Evolutionary conservation across 2,888 invertebrate genomes (phyloP).

Genomic region (Aethes cnicana): DNA sequence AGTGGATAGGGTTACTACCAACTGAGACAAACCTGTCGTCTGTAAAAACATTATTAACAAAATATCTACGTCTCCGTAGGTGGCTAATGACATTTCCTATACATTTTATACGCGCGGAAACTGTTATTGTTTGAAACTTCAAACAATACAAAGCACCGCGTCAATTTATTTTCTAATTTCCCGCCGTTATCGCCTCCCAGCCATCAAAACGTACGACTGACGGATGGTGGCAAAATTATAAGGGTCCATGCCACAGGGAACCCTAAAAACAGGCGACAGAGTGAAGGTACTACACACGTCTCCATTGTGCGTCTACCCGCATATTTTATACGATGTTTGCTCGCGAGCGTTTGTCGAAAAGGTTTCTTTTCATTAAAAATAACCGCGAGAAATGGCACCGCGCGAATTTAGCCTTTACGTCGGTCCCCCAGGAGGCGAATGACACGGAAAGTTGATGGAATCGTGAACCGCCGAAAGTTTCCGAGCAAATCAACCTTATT

Average conservation of each 20-base stretch:
- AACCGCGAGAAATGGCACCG: slow-evolving; percentile 2
- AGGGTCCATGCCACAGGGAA: slow-evolving; percentile 13
- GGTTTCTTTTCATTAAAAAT: slow-evolving; percentile 28
- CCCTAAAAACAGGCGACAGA: slow-evolving; percentile 26
- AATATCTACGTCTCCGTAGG: too few relatives aligned
- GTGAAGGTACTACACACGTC: slow-evolving; percentile 26
- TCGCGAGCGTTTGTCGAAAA: slow-evolving; percentile 30
- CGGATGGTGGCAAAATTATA: slow-evolving; percentile 12
- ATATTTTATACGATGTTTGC: slow-evolving; percentile 27
- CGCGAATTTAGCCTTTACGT: slow-evolving; percentile 19
- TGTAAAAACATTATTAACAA: too few relatives aligned
- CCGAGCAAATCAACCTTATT: slow-evolving; percentile 13
- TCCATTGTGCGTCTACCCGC: slow-evolving; percentile 22
- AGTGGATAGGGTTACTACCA: too few relatives aligned
- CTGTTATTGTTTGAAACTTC: too few relatives aligned
- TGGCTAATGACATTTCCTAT: too few relatives aligned
- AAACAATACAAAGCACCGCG: background rate
- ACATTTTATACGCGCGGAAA: too few relatives aligned
- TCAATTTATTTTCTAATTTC: slow-evolving; percentile 17
- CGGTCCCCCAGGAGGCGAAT: slow-evolving; percentile 11
- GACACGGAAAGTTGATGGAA: slow-evolving; percentile 18
- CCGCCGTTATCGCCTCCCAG: slow-evolving; percentile 9
- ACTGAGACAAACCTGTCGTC: too few relatives aligned
- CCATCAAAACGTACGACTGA: slow-evolving; percentile 15
- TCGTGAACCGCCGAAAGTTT: slow-evolving; percentile 15